Percentiles rank a stretch among this genome's conserved stretches.
These are phyloP conservation scores for Thelaira solivaga DNA, from an alignment of 2,888 invertebrate species.

Conservation along the genomic window DNA sequence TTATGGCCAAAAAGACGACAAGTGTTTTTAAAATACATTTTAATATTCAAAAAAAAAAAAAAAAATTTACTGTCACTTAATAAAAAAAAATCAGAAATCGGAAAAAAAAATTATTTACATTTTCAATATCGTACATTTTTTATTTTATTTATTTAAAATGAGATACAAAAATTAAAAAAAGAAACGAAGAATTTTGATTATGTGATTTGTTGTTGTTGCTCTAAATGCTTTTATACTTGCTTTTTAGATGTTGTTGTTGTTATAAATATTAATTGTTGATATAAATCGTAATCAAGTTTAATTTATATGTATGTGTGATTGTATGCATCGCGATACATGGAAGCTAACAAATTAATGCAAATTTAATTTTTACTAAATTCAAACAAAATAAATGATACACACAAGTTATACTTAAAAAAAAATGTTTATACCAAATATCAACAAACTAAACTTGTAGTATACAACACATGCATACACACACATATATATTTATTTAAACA, in stretches of 20 bases:
- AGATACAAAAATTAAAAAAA: background rate
- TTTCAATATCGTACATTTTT: constrained; percentile 22
- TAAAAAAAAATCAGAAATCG: too few relatives aligned
- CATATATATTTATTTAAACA: too few relatives aligned
- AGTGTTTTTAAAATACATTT: constrained; percentile 48
- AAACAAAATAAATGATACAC: constrained; percentile 17
- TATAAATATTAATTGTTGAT: constrained; percentile 52
- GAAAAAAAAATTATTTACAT: constrained; percentile 10
- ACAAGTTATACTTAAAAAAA: constrained; percentile 4
- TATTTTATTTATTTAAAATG: background rate
- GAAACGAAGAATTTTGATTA: constrained; percentile 17
- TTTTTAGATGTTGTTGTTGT: constrained; percentile 1
- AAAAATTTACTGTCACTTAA: too few relatives aligned
- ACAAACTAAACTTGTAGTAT: constrained; percentile 4
- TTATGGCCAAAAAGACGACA: constrained; percentile 42
- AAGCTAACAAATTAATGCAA: constrained; percentile 60
- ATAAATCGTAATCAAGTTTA: constrained; percentile 63
- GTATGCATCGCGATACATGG: too few relatives aligned
- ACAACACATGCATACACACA: too few relatives aligned
- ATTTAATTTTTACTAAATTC: constrained; percentile 52
- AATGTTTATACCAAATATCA: background rate
- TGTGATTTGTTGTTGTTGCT: constrained; percentile 21
- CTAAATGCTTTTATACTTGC: too few relatives aligned
- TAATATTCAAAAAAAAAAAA: constrained; percentile 6
- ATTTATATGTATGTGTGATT: constrained; percentile 50